Conservation (phyloP, 2,888 invertebrate species). For the Exocentrus adspersus region DNA sequence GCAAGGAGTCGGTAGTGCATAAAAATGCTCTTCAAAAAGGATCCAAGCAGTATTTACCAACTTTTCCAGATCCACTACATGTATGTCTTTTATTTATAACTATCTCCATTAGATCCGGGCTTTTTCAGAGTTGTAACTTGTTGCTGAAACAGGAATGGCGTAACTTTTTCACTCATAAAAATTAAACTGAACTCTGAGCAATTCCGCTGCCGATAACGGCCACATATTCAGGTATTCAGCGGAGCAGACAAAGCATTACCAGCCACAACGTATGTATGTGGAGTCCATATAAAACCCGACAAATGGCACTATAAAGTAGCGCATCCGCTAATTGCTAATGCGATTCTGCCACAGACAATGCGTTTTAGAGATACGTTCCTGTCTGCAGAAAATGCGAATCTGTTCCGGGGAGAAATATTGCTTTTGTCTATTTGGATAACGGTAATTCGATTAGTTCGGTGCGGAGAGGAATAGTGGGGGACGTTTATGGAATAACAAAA, state of each 20-base stretch:
- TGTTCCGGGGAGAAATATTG: constrained; percentile 10
- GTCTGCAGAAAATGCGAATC: constrained; percentile 24
- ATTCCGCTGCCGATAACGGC: constrained; percentile 15
- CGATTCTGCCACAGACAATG: constrained; percentile 34
- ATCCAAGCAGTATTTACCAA: no score
- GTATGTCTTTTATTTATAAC: no score
- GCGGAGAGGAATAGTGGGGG: constrained; percentile 12
- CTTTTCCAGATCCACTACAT: no score
- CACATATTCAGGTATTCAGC: constrained; percentile 27
- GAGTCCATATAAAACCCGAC: constrained; percentile 40
- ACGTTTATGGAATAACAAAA: constrained; percentile 57
- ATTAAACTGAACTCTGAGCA: background rate
- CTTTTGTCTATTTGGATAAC: constrained; percentile 29
- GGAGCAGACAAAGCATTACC: constrained; percentile 36
- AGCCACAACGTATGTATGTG: constrained; percentile 40
- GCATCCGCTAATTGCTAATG: constrained; percentile 44
- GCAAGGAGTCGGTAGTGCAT: no score
- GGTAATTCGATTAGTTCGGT: constrained; percentile 26
- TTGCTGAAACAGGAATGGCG: no score
- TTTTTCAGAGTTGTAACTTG: no score
- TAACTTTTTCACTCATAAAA: background rate
- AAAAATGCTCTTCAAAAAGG: no score
- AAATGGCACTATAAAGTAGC: constrained; percentile 44
- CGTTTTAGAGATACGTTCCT: constrained; percentile 30
- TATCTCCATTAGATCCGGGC: no score